Evolutionary conservation across 2,797 vertebrate species (phyloP).

Genomic region (Rhabdomys pumilio): DNA sequence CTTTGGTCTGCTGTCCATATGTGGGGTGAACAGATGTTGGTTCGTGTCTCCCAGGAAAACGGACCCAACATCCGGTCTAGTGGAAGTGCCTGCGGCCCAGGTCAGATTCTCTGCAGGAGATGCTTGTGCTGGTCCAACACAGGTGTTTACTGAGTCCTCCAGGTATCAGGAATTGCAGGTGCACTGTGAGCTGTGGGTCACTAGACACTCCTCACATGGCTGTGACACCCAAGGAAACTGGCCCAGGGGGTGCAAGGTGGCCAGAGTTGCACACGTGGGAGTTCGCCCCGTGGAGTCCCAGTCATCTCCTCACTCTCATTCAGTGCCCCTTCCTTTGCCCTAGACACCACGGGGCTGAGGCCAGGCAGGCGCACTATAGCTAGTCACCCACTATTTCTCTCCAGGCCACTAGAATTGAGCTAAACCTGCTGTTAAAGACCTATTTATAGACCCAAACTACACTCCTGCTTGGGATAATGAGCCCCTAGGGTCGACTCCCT

Average conservation of each 20-base stretch:
- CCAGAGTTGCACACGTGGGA: not conserved
- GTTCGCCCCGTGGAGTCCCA: not conserved
- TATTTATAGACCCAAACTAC: slow-evolving; percentile 74
- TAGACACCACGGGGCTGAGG: not conserved
- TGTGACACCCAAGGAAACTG: not conserved
- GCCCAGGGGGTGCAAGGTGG: not conserved
- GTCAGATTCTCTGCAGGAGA: not conserved
- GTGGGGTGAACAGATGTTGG: not conserved
- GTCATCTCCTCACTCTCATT: not conserved
- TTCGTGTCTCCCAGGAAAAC: not conserved
- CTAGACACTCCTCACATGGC: not conserved
- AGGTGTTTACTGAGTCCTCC: not conserved
- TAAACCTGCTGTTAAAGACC: slow-evolving; percentile 77
- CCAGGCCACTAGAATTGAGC: not conserved
- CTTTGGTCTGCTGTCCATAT: not conserved
- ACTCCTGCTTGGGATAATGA: slow-evolving; percentile 66
- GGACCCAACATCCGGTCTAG: not conserved
- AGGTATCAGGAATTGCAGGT: not conserved
- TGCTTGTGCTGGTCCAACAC: not conserved
- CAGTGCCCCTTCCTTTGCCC: not conserved
- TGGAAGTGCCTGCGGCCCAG: not conserved
- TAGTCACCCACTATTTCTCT: slow-evolving; percentile 28
- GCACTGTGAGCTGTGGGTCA: not conserved
- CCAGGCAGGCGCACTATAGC: not conserved
- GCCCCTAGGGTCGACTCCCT: slow-evolving; percentile 53